phyloP scores from a whole-genome alignment of 2,888 invertebrate species.

The Pocota personata region DNA sequence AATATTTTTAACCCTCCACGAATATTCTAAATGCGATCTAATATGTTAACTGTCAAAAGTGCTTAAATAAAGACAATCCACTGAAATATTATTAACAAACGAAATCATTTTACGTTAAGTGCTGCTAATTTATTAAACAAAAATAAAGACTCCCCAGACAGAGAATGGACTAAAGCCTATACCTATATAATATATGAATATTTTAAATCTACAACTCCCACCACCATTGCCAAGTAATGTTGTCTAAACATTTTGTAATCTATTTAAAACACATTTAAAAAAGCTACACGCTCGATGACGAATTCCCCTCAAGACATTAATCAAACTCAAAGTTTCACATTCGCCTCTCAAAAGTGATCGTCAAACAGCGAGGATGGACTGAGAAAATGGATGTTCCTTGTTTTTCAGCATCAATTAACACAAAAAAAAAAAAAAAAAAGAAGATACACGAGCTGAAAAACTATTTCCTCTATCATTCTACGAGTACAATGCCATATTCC shows the following conservation, averaged over 20 bases:
- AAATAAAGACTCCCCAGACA: constrained; percentile 14
- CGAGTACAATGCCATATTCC: neutral
- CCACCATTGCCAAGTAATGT: constrained; percentile 19
- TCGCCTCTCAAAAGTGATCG: constrained; percentile 37
- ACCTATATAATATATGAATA: constrained; percentile 28
- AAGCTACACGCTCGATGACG: constrained; percentile 50
- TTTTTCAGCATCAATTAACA: constrained; percentile 64
- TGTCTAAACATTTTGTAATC: constrained; percentile 51
- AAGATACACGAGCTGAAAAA: neutral
- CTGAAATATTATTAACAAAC: constrained; percentile 52
- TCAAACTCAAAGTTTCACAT: constrained; percentile 49
- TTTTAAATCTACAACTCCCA: neutral
- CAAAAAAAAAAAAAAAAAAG: constrained; percentile 6
- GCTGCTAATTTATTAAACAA: constrained; percentile 52
- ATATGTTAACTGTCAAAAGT: constrained; percentile 60
- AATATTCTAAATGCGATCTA: constrained; percentile 20
- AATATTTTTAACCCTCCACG: neutral
- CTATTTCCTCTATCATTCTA: neutral
- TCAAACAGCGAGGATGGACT: constrained; percentile 11
- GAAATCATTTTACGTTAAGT: constrained; percentile 45
- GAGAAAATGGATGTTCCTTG: constrained; percentile 47
- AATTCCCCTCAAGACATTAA: constrained; percentile 62
- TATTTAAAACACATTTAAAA: constrained; percentile 65
- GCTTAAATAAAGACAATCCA: constrained; percentile 42
- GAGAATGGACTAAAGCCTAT: constrained; percentile 2